Conservation (phyloP, 2,888 invertebrate genomes). For the Sphinx pinastri region DNA sequence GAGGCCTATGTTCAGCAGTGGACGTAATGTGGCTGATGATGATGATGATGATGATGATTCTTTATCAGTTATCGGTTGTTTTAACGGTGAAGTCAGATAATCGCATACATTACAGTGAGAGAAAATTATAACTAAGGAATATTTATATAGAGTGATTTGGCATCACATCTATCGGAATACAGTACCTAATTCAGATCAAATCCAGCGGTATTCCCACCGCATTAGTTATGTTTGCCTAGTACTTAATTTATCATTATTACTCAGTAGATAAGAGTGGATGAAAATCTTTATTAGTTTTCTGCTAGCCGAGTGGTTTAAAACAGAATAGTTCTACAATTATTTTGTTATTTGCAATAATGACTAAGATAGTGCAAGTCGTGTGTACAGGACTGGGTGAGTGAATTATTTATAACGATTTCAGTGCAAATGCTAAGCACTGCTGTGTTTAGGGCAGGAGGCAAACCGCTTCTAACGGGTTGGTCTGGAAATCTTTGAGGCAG, state of each 20-base stretch:
- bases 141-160: not conserved
- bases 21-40: too few species aligned
- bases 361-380: conserved; percentile 14
- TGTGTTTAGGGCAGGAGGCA: too few species aligned
- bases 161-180: conserved; percentile 13
- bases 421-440: not conserved
- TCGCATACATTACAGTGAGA: too few species aligned
- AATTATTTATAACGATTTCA: not conserved
- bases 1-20: too few species aligned
- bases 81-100: too few species aligned
- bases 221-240: conserved; percentile 22
- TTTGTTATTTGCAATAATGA: conserved; percentile 6
- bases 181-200: conserved; percentile 5
- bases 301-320: not conserved
- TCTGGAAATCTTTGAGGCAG: too few species aligned
- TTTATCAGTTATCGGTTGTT: too few species aligned
- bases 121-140: too few species aligned
- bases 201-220: not conserved
- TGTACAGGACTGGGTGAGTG: conserved; percentile 20
- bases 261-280: not conserved
- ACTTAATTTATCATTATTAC: conserved; percentile 21
- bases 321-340: not conserved
- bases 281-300: conserved; percentile 8
- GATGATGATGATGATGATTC: too few species aligned
- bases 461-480: too few species aligned